These are phyloP conservation scores for Istiophorus platypterus DNA, from an alignment of 2,113 vertebrate species.

Conservation along the genomic window DNA sequence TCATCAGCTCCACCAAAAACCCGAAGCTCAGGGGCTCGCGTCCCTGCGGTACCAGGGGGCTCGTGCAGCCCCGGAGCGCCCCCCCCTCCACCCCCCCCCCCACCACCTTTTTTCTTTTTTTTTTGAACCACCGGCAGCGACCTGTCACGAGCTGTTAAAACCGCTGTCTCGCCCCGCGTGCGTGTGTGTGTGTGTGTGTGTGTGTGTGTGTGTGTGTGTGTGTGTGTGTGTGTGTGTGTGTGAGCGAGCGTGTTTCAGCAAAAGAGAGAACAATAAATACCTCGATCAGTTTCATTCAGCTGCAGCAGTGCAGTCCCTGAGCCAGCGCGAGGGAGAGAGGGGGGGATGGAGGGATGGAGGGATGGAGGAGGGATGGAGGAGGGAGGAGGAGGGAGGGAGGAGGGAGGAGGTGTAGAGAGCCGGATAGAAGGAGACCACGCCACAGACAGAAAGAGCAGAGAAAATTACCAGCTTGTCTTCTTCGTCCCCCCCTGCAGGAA, in stretches of 20 bases:
- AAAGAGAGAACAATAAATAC: slow-evolving; percentile 28
- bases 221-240: neutral
- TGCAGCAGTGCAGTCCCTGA: slow-evolving; percentile 73
- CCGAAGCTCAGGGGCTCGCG: slow-evolving; percentile 7
- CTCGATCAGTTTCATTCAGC: slow-evolving; percentile 60
- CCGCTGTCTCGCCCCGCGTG: neutral
- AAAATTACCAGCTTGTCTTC: slow-evolving; percentile 67
- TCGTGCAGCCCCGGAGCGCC: slow-evolving; percentile 18
- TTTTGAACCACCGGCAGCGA: neutral
- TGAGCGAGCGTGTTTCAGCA: neutral
- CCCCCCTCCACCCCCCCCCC: neutral
- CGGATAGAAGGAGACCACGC: slow-evolving; percentile 45
- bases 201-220: neutral
- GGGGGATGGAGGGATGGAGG: neutral
- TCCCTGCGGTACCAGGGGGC: slow-evolving; percentile 55
- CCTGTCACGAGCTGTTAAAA: slow-evolving; percentile 12
- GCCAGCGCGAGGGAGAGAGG: slow-evolving; percentile 17
- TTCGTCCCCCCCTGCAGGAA: slow-evolving; percentile 58
- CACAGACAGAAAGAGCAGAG: slow-evolving; percentile 36
- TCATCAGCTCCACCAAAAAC: too few species aligned
- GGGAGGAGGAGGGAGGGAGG: too few species aligned
- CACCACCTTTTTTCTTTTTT: neutral
- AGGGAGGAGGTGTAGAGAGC: too few species aligned
- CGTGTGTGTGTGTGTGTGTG: neutral
- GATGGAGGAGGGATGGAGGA: accelerated